Evolutionary conservation across 2,113 vertebrate species (phyloP), one percentile per base, ranked within the genome.

Genomic region (Myiagra hebetior): DNA sequence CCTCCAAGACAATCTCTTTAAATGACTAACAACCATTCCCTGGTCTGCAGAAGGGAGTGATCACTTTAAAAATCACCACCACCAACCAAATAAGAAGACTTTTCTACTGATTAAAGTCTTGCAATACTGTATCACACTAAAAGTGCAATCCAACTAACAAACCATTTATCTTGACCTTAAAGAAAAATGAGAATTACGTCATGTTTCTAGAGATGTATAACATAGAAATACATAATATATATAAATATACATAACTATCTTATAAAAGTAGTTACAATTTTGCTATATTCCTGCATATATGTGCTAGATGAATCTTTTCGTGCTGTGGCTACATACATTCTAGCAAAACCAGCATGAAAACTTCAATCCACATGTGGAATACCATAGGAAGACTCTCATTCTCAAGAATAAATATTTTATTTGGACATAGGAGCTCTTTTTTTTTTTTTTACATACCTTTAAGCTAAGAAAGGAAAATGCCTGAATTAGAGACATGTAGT

Each of bases 101-200:
- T 73, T 91, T 59, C 62, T 59, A 19, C 41, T 27, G 28, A 83
- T 57, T 80, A 11, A 47, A 77, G 10, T 23, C 33, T 55, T 73
- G 42, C 47, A 86, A 44, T 27, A 55, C 33, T 52, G 16, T 28
- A 85, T 62, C 57, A 59, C 20, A 28, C 9, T 4, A 2, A 30
- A 94, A 94, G 22, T 12, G 13, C 50, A 62, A 89, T 79, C 13
- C 81, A 95, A 30, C 85, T 87, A 89, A 78, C 33, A 64, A 75
- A 52, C 11, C 13, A 73, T 20, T 78, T 85, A 49, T 42, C 64
- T 0, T 64, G 44, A 53, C 62, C 41, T 78, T 69, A 47, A 73
- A 91, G 78, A 50, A 49, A 56, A 81, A 52, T 6, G 52, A 70
- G 10, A 77, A 81, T 30, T 33, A 19, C 1, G 0, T 39, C 27